Evolutionary conservation across 2,113 vertebrate species (phyloP), one percentile per base, ranked within the genome.

Genomic region (Melanerpes aurifrons): DNA sequence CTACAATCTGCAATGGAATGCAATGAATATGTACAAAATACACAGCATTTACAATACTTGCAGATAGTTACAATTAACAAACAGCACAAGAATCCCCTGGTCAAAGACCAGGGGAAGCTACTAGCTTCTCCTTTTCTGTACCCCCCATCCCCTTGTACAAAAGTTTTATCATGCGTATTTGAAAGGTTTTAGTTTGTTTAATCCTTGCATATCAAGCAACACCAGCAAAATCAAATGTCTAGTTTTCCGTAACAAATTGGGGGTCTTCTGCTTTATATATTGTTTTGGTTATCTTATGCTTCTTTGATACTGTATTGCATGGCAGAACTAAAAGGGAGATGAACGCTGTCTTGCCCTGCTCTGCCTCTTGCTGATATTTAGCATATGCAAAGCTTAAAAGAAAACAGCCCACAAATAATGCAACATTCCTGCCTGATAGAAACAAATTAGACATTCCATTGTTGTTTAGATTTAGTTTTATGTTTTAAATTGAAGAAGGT

Each of bases 261-360:
- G 24, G 3, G 78, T 75, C 32, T 91, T 89, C 58, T 54, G 68
- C 58, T 80, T 43, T 29, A 86, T 61, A 18, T n/a, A 40, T 57
- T 75, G 62, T 5, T 86, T 88, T 78, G 92, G 92, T 94, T 92
- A 11, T 94, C 95, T 94, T 96, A 76, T 95, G 95, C 93, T 96
- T 78, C 89, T 94, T 88, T 1, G 31, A 66, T 93, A 66, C 32
- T n/a, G 32, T 32, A 43, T 53, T 54, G 16, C 9, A 7, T 79
- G 37, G 40, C 26, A 43, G 62, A 87, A 78, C 31, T 47, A 31
- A 86, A 88, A 78, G n/a, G 29, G 88, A 75, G 19, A 11, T 63
- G 66, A 83, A 31, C 12, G 3, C 24, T 87, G 26, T 35, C 28
- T 62, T 89, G 62, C 40, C 57, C n/a, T 74, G 40, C 32, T 64